These are phyloP conservation scores for Chrysina gloriosa DNA, from an alignment of 2,888 invertebrate species.

Conservation along the genomic window DNA sequence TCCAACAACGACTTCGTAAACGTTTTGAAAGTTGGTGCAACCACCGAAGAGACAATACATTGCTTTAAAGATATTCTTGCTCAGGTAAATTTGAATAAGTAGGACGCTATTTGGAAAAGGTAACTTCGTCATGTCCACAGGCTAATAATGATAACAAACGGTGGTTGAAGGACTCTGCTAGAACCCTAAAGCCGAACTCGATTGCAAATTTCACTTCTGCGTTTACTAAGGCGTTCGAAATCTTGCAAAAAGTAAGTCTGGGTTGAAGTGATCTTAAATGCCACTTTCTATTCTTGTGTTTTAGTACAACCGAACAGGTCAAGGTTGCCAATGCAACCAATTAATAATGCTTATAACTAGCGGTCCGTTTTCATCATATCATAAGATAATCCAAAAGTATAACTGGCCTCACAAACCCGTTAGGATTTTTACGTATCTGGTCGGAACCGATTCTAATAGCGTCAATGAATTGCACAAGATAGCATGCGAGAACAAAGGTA, in stretches of 20 bases:
- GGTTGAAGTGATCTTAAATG: neutral
- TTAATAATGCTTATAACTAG: conserved; percentile 98
- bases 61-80: conserved; percentile 93
- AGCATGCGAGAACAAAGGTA: conserved; percentile 98
- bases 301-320: conserved; percentile 84
- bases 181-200: conserved; percentile 79
- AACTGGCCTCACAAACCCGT: conserved; percentile 96
- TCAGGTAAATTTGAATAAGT: conserved; percentile 71
- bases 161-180: conserved; percentile 82
- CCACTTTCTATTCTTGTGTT: conserved; percentile 48
- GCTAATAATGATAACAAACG: conserved; percentile 86
- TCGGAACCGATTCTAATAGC: conserved; percentile 92
- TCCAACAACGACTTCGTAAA: conserved; percentile 98
- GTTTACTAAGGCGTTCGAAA: conserved; percentile 90
- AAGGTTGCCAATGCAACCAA: conserved; percentile 95
- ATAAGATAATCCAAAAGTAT: conserved; percentile 76
- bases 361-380: conserved; percentile 81
- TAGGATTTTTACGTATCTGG: conserved; percentile 94
- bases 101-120: neutral
- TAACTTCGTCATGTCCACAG: conserved; percentile 63
- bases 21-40: conserved; percentile 89
- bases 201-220: conserved; percentile 94
- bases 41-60: conserved; percentile 83
- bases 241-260: conserved; percentile 80
- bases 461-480: conserved; percentile 89